Evolutionary conservation across 2,797 vertebrate genomes (phyloP).

Genomic region (Sorex maritimensis): DNA sequence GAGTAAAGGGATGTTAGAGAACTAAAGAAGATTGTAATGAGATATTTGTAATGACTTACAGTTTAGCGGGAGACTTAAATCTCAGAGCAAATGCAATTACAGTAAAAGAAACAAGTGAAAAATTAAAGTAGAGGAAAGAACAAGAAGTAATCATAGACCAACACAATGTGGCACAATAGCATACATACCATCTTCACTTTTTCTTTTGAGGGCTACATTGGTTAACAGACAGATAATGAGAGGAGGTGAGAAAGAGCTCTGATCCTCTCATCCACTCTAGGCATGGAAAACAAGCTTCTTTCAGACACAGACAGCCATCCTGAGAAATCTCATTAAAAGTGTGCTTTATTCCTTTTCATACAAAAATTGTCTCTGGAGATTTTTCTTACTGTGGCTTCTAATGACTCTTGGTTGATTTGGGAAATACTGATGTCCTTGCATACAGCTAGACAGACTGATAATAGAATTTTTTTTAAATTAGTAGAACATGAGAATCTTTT

Average conservation of each 20-base stretch:
- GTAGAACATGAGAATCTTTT: not conserved
- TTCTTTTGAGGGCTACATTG: not conserved
- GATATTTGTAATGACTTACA: constrained; percentile 38
- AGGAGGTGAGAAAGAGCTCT: not conserved
- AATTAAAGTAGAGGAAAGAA: not conserved
- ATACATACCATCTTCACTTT: not conserved
- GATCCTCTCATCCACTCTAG: not conserved
- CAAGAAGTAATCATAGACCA: not conserved
- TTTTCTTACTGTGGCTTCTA: constrained; percentile 65
- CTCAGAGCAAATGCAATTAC: not conserved
- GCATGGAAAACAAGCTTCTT: constrained; percentile 18
- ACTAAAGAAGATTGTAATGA: not conserved
- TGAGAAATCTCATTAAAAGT: constrained; percentile 69
- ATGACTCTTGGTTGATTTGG: constrained; percentile 57
- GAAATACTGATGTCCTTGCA: constrained; percentile 35
- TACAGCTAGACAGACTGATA: constrained; percentile 26
- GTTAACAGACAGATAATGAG: not conserved
- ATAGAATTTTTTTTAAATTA: not conserved
- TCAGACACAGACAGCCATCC: not conserved
- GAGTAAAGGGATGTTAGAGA: not conserved
- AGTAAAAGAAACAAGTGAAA: not conserved
- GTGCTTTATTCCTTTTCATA: constrained; percentile 50
- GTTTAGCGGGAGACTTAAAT: not conserved
- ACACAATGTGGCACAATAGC: not conserved
- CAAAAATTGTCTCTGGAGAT: constrained; percentile 52